Base-by-base conservation (phyloP, 92 coral and sea anemone genomes). In the Montipora capitata region DNA sequence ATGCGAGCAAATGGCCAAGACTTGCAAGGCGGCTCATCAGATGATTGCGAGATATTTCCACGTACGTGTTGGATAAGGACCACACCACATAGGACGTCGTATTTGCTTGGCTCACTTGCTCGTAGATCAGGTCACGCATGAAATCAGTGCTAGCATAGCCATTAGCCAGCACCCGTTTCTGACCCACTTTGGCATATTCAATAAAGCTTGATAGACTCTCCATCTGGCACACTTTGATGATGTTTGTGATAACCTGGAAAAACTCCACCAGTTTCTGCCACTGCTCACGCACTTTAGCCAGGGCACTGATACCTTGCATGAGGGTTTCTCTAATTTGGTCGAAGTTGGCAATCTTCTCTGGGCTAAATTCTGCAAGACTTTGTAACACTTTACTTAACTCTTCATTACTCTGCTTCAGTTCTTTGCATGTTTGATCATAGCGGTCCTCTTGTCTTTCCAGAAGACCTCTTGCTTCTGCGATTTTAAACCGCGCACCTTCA, bases 191-290 rank as follows among this genome's bases (percentile, higher is more conserved):
- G 71, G 87, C 79, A n/a, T 72, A 71, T 10, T 83, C 80, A 15
- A 83, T 73, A 61, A 83, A 83, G 57, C 72, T 63, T 72, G 57
- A 2, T 3, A 83, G 58, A 45, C 87, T 83, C 18, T 72, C 80
- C 10, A 41, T 83, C 67, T 49, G 64, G 14, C 87, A 83, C 4
- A 59, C 78, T 44, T 72, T 83, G 59, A 83, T 72, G 58, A 83
- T 72, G 43, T 73, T 83, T 35, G 87, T 71, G 20, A 83, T 59
- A 9, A 17, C 17, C 80, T 83, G 87, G 79, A 83, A 83, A 71
- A 72, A 83, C 72, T 74, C 79, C 61, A 83, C 87, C 79, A 83
- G 70, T 70, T 83, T 83, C 72, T 74, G 79, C 87, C 87, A 83
- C 87, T 73, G 69, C 15, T 71, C 87, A 13, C 87, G 78, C 5